Conservation (phyloP, 2,888 invertebrate species). For the Volucella inanis region DNA sequence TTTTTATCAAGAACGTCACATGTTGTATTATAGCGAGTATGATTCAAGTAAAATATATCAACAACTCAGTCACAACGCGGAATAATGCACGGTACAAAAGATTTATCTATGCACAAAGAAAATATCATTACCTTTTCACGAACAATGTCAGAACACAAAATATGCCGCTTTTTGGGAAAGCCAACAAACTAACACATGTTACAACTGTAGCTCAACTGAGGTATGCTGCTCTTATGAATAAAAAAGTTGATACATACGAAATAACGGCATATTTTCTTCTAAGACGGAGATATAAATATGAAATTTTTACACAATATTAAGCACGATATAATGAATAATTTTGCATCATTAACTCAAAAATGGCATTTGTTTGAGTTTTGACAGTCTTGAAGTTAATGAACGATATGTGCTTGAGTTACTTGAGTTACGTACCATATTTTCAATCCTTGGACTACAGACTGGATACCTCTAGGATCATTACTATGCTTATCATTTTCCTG, state of each 20-base stretch:
- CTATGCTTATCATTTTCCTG: too few species aligned
- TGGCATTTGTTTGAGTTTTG: too few species aligned
- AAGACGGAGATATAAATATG: conserved; percentile 40
- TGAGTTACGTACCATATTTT: too few species aligned
- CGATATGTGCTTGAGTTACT: too few species aligned
- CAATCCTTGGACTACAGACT: too few species aligned
- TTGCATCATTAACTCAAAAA: too few species aligned
- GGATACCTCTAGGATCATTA: too few species aligned
- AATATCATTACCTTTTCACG: conserved; percentile 47
- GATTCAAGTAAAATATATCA: conserved; percentile 52
- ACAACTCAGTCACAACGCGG: conserved; percentile 42
- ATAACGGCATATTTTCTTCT: conserved; percentile 50
- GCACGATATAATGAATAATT: not conserved
- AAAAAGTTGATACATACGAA: conserved; percentile 30
- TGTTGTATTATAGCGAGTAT: conserved; percentile 45
- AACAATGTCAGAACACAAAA: conserved; percentile 48
- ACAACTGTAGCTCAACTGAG: conserved; percentile 34
- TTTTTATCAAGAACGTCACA: conserved; percentile 46
- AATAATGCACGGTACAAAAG: conserved; percentile 48
- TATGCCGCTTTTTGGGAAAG: conserved; percentile 47
- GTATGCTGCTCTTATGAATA: conserved; percentile 47
- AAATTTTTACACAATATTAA: conserved; percentile 34
- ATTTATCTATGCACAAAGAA: conserved; percentile 15
- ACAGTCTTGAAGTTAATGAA: too few species aligned
- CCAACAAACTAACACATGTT: conserved; percentile 32